Evolutionary conservation across 2,113 vertebrate species (phyloP).

Genomic region (Entomyzon cyanotis): DNA sequence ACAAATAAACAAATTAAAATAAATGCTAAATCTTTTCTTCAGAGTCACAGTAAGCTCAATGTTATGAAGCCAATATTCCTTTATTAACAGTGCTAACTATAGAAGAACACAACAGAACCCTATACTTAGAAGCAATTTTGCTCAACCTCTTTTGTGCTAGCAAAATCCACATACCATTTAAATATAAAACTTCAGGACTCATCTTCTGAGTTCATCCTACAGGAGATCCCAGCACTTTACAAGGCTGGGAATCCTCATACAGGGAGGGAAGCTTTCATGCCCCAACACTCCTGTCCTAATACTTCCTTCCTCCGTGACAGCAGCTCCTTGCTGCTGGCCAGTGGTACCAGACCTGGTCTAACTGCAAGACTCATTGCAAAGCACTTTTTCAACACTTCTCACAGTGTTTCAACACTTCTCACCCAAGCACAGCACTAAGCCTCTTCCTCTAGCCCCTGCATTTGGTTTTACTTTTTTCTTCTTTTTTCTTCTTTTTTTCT

Average conservation of each 20-base stretch:
- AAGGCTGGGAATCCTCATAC: background rate
- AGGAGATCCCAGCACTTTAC: background rate
- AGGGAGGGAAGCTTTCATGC: background rate
- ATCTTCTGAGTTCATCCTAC: background rate
- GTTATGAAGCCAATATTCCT: background rate
- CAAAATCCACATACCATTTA: background rate
- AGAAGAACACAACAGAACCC: background rate
- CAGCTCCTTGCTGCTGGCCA: background rate
- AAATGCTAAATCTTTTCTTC: background rate
- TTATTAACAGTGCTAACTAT: slow-evolving; percentile 14
- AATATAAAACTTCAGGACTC: background rate
- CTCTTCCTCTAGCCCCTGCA: background rate
- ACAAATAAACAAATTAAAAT: background rate
- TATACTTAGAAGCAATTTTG: slow-evolving; percentile 36
- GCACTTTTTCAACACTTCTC: background rate
- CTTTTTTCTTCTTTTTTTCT: too few relatives aligned
- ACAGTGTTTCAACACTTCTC: background rate
- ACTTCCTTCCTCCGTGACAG: background rate
- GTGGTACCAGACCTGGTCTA: background rate
- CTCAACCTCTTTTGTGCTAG: background rate
- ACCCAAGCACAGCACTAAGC: background rate
- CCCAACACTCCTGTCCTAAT: background rate
- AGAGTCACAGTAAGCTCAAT: background rate
- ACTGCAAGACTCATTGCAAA: background rate
- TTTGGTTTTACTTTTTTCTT: background rate